These are phyloP conservation scores for Rhinella marina DNA, from an alignment of 2,797 vertebrate genomes.

Conservation along the genomic window DNA sequence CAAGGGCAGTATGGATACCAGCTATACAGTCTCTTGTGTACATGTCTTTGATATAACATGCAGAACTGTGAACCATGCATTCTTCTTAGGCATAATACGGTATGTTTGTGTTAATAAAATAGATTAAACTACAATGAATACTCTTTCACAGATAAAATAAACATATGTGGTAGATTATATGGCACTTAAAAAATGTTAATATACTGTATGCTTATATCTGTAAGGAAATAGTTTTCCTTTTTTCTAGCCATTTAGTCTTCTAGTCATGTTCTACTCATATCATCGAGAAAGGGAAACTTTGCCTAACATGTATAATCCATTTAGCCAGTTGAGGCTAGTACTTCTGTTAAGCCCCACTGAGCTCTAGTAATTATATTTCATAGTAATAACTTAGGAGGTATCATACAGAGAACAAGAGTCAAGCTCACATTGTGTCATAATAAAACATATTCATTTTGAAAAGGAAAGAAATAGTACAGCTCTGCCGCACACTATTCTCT, in stretches of 20 bases:
- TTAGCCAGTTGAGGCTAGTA: constrained; percentile 70
- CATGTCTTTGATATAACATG: neutral
- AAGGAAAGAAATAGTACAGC: constrained; percentile 1
- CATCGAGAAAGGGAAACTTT: constrained; percentile 63
- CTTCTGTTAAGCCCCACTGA: constrained; percentile 68
- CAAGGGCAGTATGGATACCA: neutral
- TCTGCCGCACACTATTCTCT: neutral
- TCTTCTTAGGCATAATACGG: neutral
- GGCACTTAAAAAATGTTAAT: neutral
- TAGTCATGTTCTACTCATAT: constrained; percentile 10
- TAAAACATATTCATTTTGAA: constrained; percentile 41
- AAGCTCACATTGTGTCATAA: constrained; percentile 50
- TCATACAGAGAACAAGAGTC: constrained; percentile 57
- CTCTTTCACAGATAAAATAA: neutral
- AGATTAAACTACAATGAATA: neutral
- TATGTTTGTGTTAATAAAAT: neutral
- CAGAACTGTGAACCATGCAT: neutral
- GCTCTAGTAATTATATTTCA: constrained; percentile 67
- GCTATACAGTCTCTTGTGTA: neutral
- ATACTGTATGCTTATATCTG: no score
- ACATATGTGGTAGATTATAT: no score
- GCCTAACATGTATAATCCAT: constrained; percentile 66
- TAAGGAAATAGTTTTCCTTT: neutral
- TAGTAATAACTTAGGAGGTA: constrained; percentile 66
- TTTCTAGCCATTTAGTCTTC: neutral